Percentiles rank a stretch among this genome's conserved stretches.
Evolutionary conservation across 2,797 vertebrate species (phyloP).

Genomic region (Rhinoraja longicauda): DNA sequence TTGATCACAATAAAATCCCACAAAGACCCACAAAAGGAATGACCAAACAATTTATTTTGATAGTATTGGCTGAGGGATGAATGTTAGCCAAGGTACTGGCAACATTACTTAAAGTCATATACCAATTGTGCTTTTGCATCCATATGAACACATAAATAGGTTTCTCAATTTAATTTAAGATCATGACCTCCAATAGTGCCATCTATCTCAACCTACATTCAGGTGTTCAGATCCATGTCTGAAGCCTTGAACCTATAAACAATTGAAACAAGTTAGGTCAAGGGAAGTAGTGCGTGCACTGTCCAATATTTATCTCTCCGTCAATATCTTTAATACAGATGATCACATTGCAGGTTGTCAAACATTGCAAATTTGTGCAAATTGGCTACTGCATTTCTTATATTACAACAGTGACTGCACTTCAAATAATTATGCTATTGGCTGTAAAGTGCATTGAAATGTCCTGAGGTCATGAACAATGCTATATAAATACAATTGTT

Average conservation of each 20-base stretch:
- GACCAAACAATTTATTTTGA: background rate
- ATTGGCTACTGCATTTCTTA: background rate
- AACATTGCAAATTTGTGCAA: background rate
- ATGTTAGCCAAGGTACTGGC: background rate
- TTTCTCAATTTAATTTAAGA: background rate
- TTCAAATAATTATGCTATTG: background rate
- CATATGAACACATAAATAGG: background rate
- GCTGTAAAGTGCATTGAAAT: background rate
- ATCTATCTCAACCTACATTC: background rate
- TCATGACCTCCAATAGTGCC: background rate
- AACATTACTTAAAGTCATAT: background rate
- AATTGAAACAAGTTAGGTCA: background rate
- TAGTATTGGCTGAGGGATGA: background rate
- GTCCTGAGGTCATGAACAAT: constrained; percentile 24
- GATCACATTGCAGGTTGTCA: constrained; percentile 12
- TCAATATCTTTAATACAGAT: background rate
- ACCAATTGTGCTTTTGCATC: background rate
- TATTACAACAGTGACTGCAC: background rate
- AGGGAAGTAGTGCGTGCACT: background rate
- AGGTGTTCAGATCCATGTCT: background rate
- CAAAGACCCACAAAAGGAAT: background rate
- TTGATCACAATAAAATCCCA: background rate
- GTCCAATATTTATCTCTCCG: background rate
- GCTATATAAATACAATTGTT: constrained; percentile 21
- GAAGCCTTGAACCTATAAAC: background rate